These are phyloP conservation scores for Merops nubicus DNA, from an alignment of 2,113 vertebrate genomes.

Conservation along the genomic window DNA sequence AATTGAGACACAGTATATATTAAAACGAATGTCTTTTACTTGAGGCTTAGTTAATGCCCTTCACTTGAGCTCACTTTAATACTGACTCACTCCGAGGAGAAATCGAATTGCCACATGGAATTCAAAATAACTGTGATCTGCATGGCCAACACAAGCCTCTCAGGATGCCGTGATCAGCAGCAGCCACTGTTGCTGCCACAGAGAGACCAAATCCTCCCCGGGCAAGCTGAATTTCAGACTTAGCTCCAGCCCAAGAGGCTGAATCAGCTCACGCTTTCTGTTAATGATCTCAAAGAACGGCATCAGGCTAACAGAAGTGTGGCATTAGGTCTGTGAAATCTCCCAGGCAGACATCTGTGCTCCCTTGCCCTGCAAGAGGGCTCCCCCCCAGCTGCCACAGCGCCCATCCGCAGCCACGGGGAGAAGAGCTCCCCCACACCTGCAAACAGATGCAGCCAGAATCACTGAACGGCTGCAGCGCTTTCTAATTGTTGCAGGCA, in stretches of 20 bases:
- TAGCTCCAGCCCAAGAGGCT: neutral
- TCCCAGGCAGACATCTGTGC: neutral
- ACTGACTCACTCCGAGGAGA: neutral
- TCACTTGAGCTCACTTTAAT: neutral
- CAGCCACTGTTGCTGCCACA: rapidly evolving
- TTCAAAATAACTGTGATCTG: neutral
- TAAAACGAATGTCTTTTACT: neutral
- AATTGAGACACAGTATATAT: neutral
- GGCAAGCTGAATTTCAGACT: neutral
- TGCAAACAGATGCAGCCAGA: neutral
- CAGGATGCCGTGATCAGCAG: rapidly evolving
- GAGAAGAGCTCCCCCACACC: neutral
- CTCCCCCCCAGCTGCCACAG: neutral
- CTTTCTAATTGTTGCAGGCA: neutral
- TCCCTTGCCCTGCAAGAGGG: neutral
- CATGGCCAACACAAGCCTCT: rapidly evolving
- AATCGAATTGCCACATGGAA: neutral
- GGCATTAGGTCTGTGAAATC: neutral
- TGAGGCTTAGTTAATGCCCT: neutral
- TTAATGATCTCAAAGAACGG: neutral
- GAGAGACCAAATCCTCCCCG: neutral
- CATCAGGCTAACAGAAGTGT: neutral
- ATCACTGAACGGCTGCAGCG: neutral
- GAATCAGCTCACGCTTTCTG: neutral
- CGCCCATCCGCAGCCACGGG: rapidly evolving